Conservation (phyloP, 2,797 vertebrate genomes). For the Balearica regulorum region DNA sequence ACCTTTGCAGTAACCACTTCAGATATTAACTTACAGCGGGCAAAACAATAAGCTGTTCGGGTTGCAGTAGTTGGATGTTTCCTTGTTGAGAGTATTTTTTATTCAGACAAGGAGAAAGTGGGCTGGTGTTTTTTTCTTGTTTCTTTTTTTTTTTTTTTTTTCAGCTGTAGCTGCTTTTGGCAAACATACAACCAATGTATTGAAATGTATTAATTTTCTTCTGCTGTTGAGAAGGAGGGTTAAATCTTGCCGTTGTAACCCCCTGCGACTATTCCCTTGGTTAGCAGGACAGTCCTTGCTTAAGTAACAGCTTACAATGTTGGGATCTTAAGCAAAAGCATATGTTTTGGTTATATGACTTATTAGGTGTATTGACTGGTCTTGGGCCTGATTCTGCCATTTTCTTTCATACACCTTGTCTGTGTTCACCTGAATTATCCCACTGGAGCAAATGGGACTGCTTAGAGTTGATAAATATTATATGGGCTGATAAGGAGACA, state of each 20-base stretch:
- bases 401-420: neutral
- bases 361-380: neutral
- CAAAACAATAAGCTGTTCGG: conserved; percentile 60
- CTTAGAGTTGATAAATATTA: neutral
- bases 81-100: conserved; percentile 28
- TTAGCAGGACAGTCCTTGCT: neutral
- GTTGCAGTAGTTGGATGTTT: conserved; percentile 35
- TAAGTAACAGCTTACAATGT: neutral
- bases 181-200: neutral
- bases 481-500: neutral
- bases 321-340: neutral
- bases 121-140: neutral
- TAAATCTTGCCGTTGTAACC: neutral
- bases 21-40: conserved; percentile 60
- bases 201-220: neutral
- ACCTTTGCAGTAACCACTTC: conserved; percentile 58
- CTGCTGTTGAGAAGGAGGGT: neutral
- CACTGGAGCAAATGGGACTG: neutral
- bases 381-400: neutral
- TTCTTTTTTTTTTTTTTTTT: neutral
- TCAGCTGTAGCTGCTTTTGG: neutral
- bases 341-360: neutral
- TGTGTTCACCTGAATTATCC: neutral
- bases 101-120: neutral
- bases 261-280: neutral